phyloP scores from a whole-genome alignment of 2,113 vertebrate genomes.

The Empidonax traillii region DNA sequence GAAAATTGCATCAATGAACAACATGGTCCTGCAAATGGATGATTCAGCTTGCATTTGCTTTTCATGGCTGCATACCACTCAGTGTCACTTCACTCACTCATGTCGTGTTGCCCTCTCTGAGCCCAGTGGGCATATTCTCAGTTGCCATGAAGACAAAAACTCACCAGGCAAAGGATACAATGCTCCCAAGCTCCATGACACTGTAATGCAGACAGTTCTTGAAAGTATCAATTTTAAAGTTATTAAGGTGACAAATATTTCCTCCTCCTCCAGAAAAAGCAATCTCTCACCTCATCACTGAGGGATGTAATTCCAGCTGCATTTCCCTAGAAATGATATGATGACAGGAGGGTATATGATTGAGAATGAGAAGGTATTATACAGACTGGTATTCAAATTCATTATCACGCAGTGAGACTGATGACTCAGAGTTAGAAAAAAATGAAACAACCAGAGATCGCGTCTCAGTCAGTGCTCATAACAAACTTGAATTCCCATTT shows the following conservation, averaged over 20 bases:
- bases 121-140: neutral
- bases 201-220: neutral
- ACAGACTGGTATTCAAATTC: constrained; percentile 31
- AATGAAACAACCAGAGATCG: neutral
- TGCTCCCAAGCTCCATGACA: neutral
- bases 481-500: constrained; percentile 42
- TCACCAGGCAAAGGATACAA: neutral
- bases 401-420: constrained; percentile 43
- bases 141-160: neutral
- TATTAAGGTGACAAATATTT: constrained; percentile 35
- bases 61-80: neutral
- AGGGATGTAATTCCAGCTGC: neutral
- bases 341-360: neutral
- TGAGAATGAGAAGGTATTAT: constrained; percentile 33
- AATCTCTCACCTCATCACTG: constrained; percentile 12
- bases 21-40: neutral
- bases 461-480: constrained; percentile 46
- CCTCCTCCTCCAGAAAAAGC: neutral
- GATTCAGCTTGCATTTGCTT: neutral
- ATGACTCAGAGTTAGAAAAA: constrained; percentile 46
- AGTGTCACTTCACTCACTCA: neutral
- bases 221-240: constrained; percentile 4
- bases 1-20: neutral
- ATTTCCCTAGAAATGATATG: constrained; percentile 40
- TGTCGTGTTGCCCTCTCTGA: neutral